Evolutionary conservation across 1,140 invertebrate genomes (phyloP), one percentile per base, ranked within the genome.

Genomic region (Cephus cinctus): DNA sequence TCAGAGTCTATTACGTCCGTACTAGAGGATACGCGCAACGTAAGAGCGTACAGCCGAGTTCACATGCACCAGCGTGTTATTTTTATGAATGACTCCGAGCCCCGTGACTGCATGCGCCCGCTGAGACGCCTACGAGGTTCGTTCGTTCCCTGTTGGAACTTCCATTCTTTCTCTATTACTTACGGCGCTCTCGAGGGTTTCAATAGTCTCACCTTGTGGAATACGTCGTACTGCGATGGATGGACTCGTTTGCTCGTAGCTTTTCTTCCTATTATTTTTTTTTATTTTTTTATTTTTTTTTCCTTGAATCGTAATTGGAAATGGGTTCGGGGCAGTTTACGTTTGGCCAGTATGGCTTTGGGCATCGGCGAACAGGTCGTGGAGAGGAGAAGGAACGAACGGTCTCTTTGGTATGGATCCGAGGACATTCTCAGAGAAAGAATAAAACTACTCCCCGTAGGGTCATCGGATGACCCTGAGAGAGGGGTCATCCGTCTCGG

Each of bases 21-120:
- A 32, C 23, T 40, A 23, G 30, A 12, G n/a, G n/a, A n/a, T n/a
- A n/a, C n/a, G n/a, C n/a, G n/a, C n/a, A n/a, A n/a, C 36, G 20
- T 25, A 35, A 38, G 23, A 36, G 23, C 20, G 20, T 8, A 32
- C 36, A 35, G 38, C 22, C n/a, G n/a, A n/a, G n/a, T n/a, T n/a
- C n/a, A 50, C 43, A 61, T 62, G 47, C 53, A 52, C 36, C 49
- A 39, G 44, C 57, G 52, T 47, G 61, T 61, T 65, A 69, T 69
- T 69, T 69, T 69, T 67, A 67, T 69, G 66, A 69, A 69, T 69
- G 66, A 61, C 65, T 66, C 54, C n/a, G n/a, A n/a, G n/a, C n/a
- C n/a, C n/a, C n/a, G n/a, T n/a, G n/a, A n/a, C n/a, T n/a, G n/a
- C n/a, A n/a, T n/a, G n/a, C n/a, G n/a, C n/a, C n/a, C n/a, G n/a